phyloP scores from a whole-genome alignment of 2,113 vertebrate genomes.

The Nannobrachium achirus region DNA sequence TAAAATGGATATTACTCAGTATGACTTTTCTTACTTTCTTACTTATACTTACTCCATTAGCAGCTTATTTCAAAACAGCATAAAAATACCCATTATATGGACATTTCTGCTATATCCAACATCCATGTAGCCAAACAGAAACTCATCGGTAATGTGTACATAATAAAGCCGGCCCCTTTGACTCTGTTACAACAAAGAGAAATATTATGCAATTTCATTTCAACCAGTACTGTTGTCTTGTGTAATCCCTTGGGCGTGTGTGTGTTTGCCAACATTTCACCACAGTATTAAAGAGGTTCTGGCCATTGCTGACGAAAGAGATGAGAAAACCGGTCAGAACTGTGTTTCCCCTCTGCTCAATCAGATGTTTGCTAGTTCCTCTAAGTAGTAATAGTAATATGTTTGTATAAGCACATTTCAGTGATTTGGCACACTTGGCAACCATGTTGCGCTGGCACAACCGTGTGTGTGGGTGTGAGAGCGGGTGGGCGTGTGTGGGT shows the following conservation, averaged over 20 bases:
- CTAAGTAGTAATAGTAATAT: constrained; percentile 8
- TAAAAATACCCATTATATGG: too few species aligned
- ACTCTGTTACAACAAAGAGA: too few species aligned
- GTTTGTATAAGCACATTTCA: background rate
- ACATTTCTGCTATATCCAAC: too few species aligned
- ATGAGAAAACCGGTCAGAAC: background rate
- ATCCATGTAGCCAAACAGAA: too few species aligned
- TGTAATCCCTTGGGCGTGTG: background rate
- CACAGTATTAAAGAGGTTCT: background rate
- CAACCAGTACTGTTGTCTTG: background rate
- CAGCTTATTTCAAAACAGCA: too few species aligned
- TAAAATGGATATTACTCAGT: too few species aligned
- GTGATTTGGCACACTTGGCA: constrained; percentile 15
- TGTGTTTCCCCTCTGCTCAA: constrained; percentile 37
- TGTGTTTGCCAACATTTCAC: background rate
- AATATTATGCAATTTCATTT: too few species aligned
- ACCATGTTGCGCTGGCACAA: background rate
- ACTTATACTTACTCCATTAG: too few species aligned
- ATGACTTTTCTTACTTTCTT: too few species aligned
- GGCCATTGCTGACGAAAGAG: constrained; percentile 11
- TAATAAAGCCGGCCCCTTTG: too few species aligned
- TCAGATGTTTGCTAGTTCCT: constrained; percentile 29
- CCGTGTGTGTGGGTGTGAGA: background rate
- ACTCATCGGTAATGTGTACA: too few species aligned
- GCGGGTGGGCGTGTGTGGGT: background rate